These are phyloP conservation scores for Drosophila guanche DNA, from an alignment of 1,140 invertebrate genomes.

Conservation along the genomic window DNA sequence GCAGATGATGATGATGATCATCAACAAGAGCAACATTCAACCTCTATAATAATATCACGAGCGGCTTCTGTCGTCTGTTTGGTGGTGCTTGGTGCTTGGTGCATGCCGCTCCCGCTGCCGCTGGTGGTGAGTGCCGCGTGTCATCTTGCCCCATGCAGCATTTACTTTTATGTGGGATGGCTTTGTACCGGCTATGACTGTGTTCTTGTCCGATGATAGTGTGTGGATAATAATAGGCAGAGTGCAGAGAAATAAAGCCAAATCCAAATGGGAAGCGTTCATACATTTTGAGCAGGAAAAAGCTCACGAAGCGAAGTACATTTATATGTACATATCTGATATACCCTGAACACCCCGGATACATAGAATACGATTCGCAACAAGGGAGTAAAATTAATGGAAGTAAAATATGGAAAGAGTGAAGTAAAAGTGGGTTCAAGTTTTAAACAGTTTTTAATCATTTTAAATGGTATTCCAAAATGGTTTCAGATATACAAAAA, in stretches of 20 bases:
- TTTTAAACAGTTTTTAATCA: too few species aligned
- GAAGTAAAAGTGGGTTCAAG: too few species aligned
- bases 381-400: neutral
- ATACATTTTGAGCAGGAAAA: slow-evolving; percentile 37
- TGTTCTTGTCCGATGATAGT: slow-evolving; percentile 22
- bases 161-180: too few species aligned
- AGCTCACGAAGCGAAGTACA: neutral
- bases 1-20: slow-evolving; percentile 65
- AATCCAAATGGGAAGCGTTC: slow-evolving; percentile 18
- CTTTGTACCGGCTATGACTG: too few species aligned
- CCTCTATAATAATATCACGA: slow-evolving; percentile 1
- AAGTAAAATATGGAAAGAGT: too few species aligned
- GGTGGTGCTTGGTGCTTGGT: too few species aligned
- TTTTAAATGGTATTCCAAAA: too few species aligned
- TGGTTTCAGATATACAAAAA: too few species aligned
- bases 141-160: slow-evolving; percentile 11
- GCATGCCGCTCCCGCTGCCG: too few species aligned
- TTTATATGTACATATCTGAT: neutral
- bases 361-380: neutral
- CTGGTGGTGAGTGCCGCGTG: slow-evolving; percentile 49
- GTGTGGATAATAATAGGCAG: slow-evolving; percentile 41
- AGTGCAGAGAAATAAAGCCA: slow-evolving; percentile 1
- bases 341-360: neutral
- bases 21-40: slow-evolving; percentile 23
- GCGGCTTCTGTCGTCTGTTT: too few species aligned